These are phyloP conservation scores for Rhodophaea formosa DNA, from an alignment of 2,888 invertebrate genomes.

Conservation along the genomic window DNA sequence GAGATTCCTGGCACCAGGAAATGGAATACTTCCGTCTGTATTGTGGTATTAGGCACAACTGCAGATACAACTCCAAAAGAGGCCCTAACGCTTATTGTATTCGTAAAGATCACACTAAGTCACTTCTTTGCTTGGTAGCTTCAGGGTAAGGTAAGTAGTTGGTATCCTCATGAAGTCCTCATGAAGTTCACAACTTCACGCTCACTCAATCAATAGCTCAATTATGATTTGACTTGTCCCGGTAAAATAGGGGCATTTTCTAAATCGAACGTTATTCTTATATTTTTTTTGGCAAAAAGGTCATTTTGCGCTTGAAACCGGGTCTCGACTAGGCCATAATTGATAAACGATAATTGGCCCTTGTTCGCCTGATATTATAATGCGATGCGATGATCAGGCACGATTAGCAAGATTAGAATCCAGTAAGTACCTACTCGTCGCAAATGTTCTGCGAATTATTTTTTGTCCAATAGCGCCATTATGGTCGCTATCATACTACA, in stretches of 20 bases:
- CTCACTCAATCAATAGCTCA: too few relatives aligned
- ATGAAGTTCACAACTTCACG: too few relatives aligned
- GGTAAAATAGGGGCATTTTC: too few relatives aligned
- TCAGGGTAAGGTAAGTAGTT: too few relatives aligned
- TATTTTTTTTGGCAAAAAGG: too few relatives aligned
- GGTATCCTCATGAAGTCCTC: too few relatives aligned
- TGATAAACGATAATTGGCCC: neutral
- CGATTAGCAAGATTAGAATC: slow-evolving; percentile 11
- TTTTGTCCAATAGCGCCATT: neutral
- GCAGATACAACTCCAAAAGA: neutral
- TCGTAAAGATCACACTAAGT: too few relatives aligned
- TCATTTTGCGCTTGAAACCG: too few relatives aligned
- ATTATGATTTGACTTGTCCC: too few relatives aligned
- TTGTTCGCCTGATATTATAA: slow-evolving; percentile 2
- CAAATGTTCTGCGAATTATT: slow-evolving; percentile 1
- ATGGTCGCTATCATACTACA: neutral
- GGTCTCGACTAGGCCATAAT: neutral
- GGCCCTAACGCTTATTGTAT: too few relatives aligned
- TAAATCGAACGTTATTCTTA: too few relatives aligned
- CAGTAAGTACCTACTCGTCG: slow-evolving; percentile 8
- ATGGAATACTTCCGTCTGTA: neutral
- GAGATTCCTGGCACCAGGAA: neutral
- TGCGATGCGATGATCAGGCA: slow-evolving; percentile 4
- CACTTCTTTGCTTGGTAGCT: too few relatives aligned
- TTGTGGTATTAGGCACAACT: neutral